phyloP scores from a whole-genome alignment of 1,140 invertebrate species.

The Sminthurides bifidus region DNA sequence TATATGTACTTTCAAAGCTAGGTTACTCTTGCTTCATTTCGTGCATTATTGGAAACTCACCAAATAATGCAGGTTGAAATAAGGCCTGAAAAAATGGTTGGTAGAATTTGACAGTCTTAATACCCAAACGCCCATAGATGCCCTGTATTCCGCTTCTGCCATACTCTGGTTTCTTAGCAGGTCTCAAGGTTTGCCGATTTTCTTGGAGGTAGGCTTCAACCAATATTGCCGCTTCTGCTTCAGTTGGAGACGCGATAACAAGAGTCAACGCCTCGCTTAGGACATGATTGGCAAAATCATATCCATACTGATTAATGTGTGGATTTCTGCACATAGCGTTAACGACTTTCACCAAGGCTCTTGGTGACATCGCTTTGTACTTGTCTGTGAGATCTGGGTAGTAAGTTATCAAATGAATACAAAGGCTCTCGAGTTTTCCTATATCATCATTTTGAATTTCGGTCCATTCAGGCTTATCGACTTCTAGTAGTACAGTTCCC shows the following conservation, averaged over 20 bases:
- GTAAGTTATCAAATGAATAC: conserved; percentile 3
- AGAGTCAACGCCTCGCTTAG: conserved; percentile 17
- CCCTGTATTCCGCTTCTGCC: too few species aligned
- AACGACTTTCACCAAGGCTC: conserved; percentile 13
- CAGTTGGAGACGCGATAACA: conserved; percentile 17
- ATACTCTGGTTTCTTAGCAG: too few species aligned
- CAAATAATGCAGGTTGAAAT: too few species aligned
- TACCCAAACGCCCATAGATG: background rate
- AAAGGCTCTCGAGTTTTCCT: conserved; percentile 17
- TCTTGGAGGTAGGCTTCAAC: conserved; percentile 10
- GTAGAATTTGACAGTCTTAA: conserved; percentile 13
- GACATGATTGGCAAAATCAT: too few species aligned
- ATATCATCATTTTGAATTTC: too few species aligned
- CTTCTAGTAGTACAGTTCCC: conserved; percentile 13
- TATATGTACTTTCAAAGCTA: too few species aligned
- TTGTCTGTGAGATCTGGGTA: conserved; percentile 20
- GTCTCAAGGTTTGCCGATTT: background rate
- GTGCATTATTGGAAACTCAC: too few species aligned
- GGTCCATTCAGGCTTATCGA: too few species aligned
- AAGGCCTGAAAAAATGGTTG: conserved; percentile 15
- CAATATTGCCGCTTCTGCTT: conserved; percentile 23
- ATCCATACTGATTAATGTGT: too few species aligned
- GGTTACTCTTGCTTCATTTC: too few species aligned
- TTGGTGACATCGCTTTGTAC: background rate
- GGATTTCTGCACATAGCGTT: too few species aligned